phyloP scores from a whole-genome alignment of 2,797 vertebrate species.

The Chaetophractus vellerosus region DNA sequence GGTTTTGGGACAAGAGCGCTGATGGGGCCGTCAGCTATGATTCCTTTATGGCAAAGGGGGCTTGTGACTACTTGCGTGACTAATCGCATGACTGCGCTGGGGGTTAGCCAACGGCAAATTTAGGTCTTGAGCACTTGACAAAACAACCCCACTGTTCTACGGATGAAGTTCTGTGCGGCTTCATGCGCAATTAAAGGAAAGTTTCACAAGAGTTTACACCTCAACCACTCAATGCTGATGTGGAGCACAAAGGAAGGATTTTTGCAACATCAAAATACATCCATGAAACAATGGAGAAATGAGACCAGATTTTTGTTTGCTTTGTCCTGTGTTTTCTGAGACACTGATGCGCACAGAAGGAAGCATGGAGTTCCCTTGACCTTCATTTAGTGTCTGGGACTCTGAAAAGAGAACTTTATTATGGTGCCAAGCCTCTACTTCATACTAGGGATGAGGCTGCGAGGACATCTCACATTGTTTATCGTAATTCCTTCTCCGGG shows the following conservation, averaged over 20 bases:
- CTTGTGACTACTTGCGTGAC: slow-evolving; percentile 91
- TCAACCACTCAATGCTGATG: not conserved
- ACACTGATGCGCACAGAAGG: not conserved
- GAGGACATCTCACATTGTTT: not conserved
- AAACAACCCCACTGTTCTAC: slow-evolving; percentile 87
- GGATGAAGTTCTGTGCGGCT: slow-evolving; percentile 85
- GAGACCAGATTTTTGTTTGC: not conserved
- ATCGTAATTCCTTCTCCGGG: slow-evolving; percentile 20
- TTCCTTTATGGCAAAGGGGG: slow-evolving; percentile 89
- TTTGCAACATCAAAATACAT: slow-evolving; percentile 80
- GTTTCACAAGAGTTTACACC: slow-evolving; percentile 87
- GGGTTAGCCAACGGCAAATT: slow-evolving; percentile 92
- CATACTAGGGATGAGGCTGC: not conserved
- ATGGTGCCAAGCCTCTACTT: not conserved
- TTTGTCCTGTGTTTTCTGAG: slow-evolving; percentile 38
- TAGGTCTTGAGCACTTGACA: slow-evolving; percentile 90
- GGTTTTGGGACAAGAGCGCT: slow-evolving; percentile 84
- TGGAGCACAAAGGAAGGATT: slow-evolving; percentile 76
- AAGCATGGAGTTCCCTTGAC: not conserved
- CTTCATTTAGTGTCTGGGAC: slow-evolving; percentile 11
- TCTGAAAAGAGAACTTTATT: not conserved
- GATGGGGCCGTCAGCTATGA: slow-evolving; percentile 87
- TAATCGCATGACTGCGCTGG: slow-evolving; percentile 95
- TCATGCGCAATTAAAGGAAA: slow-evolving; percentile 88
- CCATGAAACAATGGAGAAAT: slow-evolving; percentile 48